Conservation (phyloP, 2,113 vertebrate species). For the Progne subis region DNA sequence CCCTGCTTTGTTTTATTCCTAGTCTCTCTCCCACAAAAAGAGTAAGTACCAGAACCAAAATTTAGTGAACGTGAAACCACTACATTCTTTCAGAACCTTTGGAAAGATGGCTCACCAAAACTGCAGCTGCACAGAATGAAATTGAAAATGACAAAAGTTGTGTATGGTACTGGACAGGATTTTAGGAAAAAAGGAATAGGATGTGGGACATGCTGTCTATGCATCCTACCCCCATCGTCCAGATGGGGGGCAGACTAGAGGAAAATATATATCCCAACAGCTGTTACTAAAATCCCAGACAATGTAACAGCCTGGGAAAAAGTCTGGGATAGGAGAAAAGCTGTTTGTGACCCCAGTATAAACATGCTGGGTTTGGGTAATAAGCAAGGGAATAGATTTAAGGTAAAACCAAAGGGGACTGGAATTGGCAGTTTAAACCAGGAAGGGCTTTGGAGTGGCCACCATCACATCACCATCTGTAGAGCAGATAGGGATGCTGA, state of each 20-base stretch:
- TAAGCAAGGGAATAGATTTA: not conserved
- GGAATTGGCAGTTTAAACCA: not conserved
- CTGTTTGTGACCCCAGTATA: not conserved
- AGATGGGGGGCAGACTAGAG: not conserved
- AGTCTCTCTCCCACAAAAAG: no score
- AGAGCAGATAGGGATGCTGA: not conserved
- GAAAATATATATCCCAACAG: not conserved
- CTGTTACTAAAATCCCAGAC: not conserved
- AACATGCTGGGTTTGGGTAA: not conserved
- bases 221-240: not conserved
- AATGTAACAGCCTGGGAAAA: not conserved
- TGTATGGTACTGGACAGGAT: not conserved
- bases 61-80: no score
- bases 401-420: not conserved
- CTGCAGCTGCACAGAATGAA: not conserved
- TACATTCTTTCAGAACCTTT: not conserved
- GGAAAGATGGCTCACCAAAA: not conserved
- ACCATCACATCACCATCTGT: not conserved
- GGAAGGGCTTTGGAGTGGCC: not conserved
- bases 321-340: not conserved
- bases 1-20: no score
- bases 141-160: not conserved
- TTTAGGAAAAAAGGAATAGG: not conserved
- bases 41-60: no score
- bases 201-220: rapidly evolving